phyloP scores from a whole-genome alignment of 2,888 invertebrate genomes.

The Eristalis intricaria region DNA sequence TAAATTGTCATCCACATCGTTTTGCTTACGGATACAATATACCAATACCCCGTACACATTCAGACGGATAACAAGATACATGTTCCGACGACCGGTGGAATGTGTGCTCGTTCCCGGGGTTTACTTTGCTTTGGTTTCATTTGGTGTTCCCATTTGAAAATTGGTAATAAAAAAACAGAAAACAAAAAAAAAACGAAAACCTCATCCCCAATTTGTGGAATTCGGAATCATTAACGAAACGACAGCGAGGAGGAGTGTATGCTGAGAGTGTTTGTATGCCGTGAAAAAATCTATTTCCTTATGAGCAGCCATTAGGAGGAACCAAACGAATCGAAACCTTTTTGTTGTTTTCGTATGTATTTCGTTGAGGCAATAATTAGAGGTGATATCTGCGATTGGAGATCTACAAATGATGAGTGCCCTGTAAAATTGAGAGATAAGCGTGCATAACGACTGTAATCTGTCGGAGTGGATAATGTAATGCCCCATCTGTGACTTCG shows the following conservation, averaged over 20 bases:
- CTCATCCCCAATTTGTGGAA: constrained; percentile 66
- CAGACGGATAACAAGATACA: constrained; percentile 60
- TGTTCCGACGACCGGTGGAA: constrained; percentile 49
- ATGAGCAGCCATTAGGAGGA: constrained; percentile 57
- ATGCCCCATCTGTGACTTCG: constrained; percentile 7
- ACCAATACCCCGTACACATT: constrained; percentile 2
- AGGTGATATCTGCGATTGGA: constrained; percentile 59
- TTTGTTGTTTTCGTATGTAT: constrained; percentile 23
- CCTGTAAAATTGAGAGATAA: constrained; percentile 50
- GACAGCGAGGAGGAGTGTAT: not conserved
- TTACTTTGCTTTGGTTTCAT: constrained; percentile 1
- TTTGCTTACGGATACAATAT: constrained; percentile 41
- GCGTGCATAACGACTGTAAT: constrained; percentile 24
- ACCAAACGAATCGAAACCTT: constrained; percentile 46
- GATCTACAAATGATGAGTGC: constrained; percentile 66
- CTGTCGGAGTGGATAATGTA: not conserved
- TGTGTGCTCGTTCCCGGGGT: not conserved
- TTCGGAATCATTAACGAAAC: constrained; percentile 65
- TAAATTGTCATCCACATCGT: constrained; percentile 71
- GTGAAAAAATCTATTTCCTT: constrained; percentile 67
- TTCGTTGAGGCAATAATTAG: constrained; percentile 58
- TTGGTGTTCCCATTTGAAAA: constrained; percentile 68
- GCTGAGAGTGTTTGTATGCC: constrained; percentile 62
- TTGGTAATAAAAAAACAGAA: constrained; percentile 70
- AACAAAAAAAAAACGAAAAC: constrained; percentile 58